Evolutionary conservation across 2,797 vertebrate species (phyloP).

Genomic region (Acanthis flammea): DNA sequence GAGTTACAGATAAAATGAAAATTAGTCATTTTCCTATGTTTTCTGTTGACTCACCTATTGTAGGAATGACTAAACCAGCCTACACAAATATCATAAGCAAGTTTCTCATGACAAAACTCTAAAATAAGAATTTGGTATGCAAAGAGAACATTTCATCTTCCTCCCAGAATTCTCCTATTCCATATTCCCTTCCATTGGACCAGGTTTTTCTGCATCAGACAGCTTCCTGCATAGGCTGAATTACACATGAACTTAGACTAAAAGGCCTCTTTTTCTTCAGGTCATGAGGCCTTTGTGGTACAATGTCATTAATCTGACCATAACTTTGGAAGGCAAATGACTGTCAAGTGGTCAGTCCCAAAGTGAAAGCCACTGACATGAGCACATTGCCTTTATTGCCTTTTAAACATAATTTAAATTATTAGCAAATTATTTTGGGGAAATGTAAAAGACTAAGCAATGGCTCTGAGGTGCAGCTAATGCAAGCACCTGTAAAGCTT

Average conservation of each 20-base stretch:
- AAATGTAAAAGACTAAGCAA: not conserved
- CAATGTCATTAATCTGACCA: not conserved
- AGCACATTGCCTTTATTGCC: not conserved
- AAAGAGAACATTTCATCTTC: not conserved
- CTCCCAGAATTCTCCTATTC: not conserved
- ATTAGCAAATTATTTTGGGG: not conserved
- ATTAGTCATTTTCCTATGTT: not conserved
- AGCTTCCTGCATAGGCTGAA: not conserved
- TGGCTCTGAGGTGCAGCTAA: not conserved
- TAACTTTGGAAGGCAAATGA: not conserved
- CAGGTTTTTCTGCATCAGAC: accelerated
- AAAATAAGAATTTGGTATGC: not conserved
- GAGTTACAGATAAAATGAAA: not conserved
- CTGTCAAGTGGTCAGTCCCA: not conserved
- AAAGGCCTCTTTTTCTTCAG: not conserved
- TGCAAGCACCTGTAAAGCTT: not conserved
- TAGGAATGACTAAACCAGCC: not conserved
- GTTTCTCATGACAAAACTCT: not conserved
- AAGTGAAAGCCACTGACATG: not conserved
- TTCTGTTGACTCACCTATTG: not conserved
- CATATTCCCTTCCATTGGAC: not conserved
- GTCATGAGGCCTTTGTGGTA: not conserved
- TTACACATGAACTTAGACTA: not conserved
- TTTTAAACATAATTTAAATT: not conserved
- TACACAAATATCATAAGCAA: not conserved